A percentile compares a stretch with the other conserved stretches of the same genome.
Conservation (phyloP, 2,113 vertebrate species). For the Sphaerodactylus townsendi region DNA sequence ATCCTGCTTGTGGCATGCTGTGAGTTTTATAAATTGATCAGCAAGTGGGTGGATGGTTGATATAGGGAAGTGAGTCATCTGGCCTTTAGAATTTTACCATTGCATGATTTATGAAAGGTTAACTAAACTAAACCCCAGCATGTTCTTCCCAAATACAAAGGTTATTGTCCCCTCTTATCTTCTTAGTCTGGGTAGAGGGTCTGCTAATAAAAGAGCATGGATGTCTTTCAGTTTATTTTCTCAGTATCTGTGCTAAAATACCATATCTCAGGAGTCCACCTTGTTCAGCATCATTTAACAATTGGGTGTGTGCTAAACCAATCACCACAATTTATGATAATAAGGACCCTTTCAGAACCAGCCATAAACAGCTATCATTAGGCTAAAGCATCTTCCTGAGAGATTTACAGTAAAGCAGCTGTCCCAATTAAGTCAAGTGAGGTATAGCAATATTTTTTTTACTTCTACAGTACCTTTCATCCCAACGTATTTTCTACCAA, state of each 20-base stretch:
- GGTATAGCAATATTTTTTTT: constrained; percentile 59
- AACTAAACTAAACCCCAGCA: too few species aligned
- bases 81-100: background rate
- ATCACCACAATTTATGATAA: constrained; percentile 20
- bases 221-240: background rate
- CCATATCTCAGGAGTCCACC: constrained; percentile 22
- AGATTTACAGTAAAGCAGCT: constrained; percentile 40
- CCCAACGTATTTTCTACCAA: constrained; percentile 30
- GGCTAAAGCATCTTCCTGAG: constrained; percentile 26
- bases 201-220: background rate
- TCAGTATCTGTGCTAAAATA: background rate
- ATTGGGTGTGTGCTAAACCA: background rate
- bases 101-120: background rate
- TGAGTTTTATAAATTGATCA: background rate
- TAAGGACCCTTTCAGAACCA: constrained; percentile 37
- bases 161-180: background rate
- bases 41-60: background rate
- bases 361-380: constrained; percentile 30
- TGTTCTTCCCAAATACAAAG: background rate
- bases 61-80: background rate
- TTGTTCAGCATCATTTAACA: constrained; percentile 30
- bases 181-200: background rate
- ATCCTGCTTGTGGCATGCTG: background rate
- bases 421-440: constrained; percentile 46
- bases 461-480: constrained; percentile 35